phyloP scores from a whole-genome alignment of 1,140 invertebrate species.

The Acromyrmex echinatior region DNA sequence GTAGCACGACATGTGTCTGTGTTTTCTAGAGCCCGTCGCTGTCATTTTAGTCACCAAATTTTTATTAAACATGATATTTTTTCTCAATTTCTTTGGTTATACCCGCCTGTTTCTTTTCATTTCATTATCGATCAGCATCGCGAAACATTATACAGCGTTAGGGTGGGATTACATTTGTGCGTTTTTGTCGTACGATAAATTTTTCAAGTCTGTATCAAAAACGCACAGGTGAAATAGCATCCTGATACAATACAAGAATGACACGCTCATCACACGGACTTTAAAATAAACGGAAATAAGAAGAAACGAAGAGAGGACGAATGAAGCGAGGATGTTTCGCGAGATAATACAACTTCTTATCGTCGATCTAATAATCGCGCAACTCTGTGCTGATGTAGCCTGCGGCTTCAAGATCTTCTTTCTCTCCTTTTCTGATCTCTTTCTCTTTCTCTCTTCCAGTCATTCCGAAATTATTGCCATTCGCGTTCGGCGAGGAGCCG shows the following conservation, averaged over 20 bases:
- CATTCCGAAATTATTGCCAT: constrained; percentile 88
- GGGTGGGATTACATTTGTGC: too few species aligned
- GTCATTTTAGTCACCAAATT: constrained; percentile 39
- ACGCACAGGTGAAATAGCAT: too few species aligned
- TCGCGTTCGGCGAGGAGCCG: constrained; percentile 88
- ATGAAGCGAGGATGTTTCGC: neutral
- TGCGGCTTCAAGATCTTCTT: neutral
- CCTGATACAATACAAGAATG: constrained; percentile 19
- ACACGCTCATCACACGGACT: neutral
- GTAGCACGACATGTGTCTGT: constrained; percentile 57
- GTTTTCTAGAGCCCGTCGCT: constrained; percentile 46
- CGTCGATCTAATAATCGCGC: constrained; percentile 9
- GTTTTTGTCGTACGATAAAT: too few species aligned
- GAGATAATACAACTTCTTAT: neutral
- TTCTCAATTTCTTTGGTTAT: constrained; percentile 20
- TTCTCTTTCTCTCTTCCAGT: constrained; percentile 86
- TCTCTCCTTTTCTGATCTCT: constrained; percentile 50
- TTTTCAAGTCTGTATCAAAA: too few species aligned
- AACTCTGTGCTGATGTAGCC: neutral
- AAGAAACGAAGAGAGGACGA: constrained; percentile 30
- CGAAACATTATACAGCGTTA: neutral
- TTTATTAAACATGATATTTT: constrained; percentile 22
- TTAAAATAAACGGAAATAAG: constrained; percentile 21
- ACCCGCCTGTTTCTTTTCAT: constrained; percentile 13
- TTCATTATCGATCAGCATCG: constrained; percentile 30